Conservation (phyloP, 2,888 invertebrate species). For the Eupithecia inturbata region DNA sequence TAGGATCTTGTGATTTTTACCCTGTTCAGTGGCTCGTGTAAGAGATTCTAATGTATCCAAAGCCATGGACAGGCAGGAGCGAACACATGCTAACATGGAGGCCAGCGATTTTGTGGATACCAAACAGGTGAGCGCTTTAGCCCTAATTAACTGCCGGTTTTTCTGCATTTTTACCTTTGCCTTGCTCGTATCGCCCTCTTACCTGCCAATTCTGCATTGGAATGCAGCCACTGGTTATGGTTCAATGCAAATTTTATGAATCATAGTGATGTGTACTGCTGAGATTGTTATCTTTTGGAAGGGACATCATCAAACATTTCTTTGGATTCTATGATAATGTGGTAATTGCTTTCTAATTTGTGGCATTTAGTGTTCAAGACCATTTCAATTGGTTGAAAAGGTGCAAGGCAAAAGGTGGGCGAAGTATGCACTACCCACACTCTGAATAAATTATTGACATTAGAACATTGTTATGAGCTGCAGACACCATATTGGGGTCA, state of each 20-base stretch:
- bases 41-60: conserved; percentile 81
- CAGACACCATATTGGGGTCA: conserved; percentile 66
- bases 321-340: conserved; percentile 11
- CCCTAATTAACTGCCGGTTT: conserved; percentile 72
- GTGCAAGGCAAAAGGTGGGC: conserved; percentile 79
- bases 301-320: conserved; percentile 11
- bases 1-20: conserved; percentile 68
- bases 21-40: conserved; percentile 68
- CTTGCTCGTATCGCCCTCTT: conserved; percentile 56
- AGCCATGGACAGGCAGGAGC: conserved; percentile 79
- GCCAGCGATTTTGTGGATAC: conserved; percentile 85
- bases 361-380: conserved; percentile 24
- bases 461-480: conserved; percentile 77
- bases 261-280: conserved; percentile 25
- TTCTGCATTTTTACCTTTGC: conserved; percentile 64
- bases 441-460: conserved; percentile 79
- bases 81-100: conserved; percentile 85
- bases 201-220: conserved; percentile 52
- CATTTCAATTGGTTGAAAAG: conserved; percentile 34
- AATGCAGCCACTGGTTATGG: conserved; percentile 45
- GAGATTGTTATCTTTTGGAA: conserved; percentile 12
- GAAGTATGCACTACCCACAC: conserved; percentile 76
- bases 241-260: conserved; percentile 31
- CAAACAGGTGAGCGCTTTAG: conserved; percentile 84
- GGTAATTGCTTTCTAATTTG: conserved; percentile 31